Conservation (phyloP, 1,140 invertebrate genomes). For the Bombus superbus region DNA sequence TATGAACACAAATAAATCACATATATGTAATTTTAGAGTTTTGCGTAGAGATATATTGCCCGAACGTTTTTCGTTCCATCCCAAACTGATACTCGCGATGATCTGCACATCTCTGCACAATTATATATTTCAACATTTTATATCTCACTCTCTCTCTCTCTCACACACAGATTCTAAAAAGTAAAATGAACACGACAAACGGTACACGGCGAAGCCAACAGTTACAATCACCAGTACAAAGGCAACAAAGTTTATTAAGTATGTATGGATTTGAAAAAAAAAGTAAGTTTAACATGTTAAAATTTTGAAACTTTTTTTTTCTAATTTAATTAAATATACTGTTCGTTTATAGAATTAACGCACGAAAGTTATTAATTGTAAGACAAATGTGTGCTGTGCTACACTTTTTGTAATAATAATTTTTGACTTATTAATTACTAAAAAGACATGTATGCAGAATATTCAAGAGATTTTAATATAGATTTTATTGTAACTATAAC, state of each 20-base stretch:
- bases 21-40: no score
- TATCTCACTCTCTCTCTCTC: no score
- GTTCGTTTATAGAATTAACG: slow-evolving; percentile 14
- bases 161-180: slow-evolving; percentile 7
- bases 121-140: no score
- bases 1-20: not conserved
- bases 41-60: no score
- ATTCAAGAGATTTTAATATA: not conserved
- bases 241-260: slow-evolving; percentile 57
- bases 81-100: no score
- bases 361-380: not conserved
- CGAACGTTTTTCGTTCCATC: no score
- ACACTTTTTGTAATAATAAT: not conserved
- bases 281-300: slow-evolving; percentile 36
- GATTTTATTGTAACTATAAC: not conserved
- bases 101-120: no score
- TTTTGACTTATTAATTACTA: not conserved
- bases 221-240: slow-evolving; percentile 7
- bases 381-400: slow-evolving; percentile 1
- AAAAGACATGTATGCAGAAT: not conserved
- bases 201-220: slow-evolving; percentile 42
- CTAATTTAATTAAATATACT: slow-evolving; percentile 4
- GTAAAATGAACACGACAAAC: slow-evolving; percentile 1
- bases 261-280: slow-evolving; percentile 61
- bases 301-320: slow-evolving; percentile 5